These are phyloP conservation scores for Sinosuthora webbiana DNA, from an alignment of 2,113 vertebrate species.

Conservation along the genomic window DNA sequence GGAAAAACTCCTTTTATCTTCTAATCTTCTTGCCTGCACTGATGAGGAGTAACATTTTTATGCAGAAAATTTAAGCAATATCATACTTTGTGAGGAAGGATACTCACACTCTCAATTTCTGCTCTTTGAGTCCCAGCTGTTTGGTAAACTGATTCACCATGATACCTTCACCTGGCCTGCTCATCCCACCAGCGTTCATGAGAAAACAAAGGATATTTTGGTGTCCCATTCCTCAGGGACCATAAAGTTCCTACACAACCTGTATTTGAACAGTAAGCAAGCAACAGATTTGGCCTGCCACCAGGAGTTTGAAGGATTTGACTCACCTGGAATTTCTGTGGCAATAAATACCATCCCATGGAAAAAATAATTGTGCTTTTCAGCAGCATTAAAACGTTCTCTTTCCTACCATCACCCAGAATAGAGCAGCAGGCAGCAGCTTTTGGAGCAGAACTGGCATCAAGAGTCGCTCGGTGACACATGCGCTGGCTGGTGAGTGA, in stretches of 20 bases:
- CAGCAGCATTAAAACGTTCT: not conserved
- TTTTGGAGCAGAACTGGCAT: slow-evolving; percentile 5
- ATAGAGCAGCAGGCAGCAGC: slow-evolving; percentile 20
- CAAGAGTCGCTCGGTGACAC: not conserved
- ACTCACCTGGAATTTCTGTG: not conserved
- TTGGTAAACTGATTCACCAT: not conserved
- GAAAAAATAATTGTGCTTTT: not conserved
- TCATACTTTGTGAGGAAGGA: not conserved
- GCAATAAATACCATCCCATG: not conserved
- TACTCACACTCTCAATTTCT: not conserved
- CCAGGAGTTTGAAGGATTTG: not conserved
- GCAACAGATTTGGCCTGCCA: not conserved
- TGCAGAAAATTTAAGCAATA: not conserved
- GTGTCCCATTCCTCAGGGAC: not conserved
- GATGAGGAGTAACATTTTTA: not conserved
- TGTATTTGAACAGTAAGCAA: not conserved
- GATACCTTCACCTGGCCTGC: not conserved
- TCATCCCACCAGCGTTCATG: not conserved
- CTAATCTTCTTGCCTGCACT: not conserved
- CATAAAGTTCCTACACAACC: not conserved
- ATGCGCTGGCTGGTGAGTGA: slow-evolving; percentile 37
- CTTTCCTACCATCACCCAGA: not conserved
- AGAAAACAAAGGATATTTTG: not conserved
- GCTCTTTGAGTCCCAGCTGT: not conserved
- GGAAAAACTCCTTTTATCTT: not conserved